Percentiles rank a stretch among this genome's conserved stretches.
These are phyloP conservation scores for Cygnus atratus DNA, from an alignment of 2,113 vertebrate species.

Conservation along the genomic window DNA sequence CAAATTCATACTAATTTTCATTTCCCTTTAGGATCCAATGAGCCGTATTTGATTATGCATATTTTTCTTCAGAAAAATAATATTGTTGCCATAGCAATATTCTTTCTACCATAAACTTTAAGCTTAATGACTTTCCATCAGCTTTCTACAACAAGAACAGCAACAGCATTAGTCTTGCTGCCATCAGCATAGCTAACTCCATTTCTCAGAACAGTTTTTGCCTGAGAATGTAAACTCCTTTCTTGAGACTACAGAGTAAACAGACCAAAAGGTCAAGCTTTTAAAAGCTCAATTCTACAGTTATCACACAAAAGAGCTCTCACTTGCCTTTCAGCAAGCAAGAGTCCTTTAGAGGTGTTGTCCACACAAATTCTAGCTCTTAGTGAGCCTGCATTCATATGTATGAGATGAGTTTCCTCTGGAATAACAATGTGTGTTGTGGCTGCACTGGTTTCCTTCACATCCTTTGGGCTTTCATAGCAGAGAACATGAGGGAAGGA, in stretches of 20 bases:
- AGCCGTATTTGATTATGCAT: constrained; percentile 57
- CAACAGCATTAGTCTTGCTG: constrained; percentile 28
- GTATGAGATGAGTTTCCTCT: neutral
- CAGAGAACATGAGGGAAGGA: neutral
- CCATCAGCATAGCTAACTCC: neutral
- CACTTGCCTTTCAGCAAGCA: constrained; percentile 15
- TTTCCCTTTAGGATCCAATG: constrained; percentile 57
- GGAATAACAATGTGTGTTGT: neutral
- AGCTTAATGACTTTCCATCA: constrained; percentile 60
- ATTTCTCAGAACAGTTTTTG: neutral
- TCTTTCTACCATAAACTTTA: constrained; percentile 50
- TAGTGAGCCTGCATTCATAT: neutral
- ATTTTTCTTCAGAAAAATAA: constrained; percentile 65
- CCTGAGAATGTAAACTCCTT: neutral
- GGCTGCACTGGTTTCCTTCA: neutral
- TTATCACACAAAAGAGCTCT: constrained; percentile 27
- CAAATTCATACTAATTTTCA: constrained; percentile 65
- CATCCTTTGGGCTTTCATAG: neutral
- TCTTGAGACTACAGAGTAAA: constrained; percentile 7
- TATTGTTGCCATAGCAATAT: constrained; percentile 60
- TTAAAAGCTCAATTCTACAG: neutral
- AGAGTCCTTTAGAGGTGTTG: neutral
- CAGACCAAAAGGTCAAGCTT: constrained; percentile 14
- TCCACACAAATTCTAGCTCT: neutral
- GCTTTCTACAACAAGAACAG: constrained; percentile 18